phyloP scores from a whole-genome alignment of 1,140 invertebrate species.

The roundworm (Caenorhabditis elegans) region DNA sequence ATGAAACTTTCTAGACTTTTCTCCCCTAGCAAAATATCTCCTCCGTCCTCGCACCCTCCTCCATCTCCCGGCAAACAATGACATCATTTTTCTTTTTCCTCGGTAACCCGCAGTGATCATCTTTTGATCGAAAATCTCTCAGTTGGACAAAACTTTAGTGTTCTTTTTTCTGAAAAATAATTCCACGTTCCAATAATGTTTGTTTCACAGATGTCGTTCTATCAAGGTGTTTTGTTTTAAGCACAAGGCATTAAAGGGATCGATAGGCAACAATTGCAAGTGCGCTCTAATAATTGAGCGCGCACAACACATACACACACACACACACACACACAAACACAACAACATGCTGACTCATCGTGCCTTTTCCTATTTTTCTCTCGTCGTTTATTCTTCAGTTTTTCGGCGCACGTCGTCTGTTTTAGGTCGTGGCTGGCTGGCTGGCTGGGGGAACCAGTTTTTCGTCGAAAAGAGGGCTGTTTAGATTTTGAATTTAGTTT shows the following conservation, averaged over 20 bases:
- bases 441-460: background rate
- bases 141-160: no score
- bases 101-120: background rate
- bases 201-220: no score
- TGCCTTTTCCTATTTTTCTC: background rate
- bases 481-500: constrained; percentile 14
- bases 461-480: background rate
- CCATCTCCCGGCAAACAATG: constrained; percentile 12
- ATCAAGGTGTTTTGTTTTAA: no score
- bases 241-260: no score
- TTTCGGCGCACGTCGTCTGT: background rate
- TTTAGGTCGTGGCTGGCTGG: background rate
- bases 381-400: constrained; percentile 25
- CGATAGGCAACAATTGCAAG: background rate
- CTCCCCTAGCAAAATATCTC: constrained; percentile 11
- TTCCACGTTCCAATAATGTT: no score
- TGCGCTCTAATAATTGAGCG: background rate
- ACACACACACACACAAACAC: background rate
- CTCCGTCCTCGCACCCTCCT: background rate
- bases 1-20: constrained; percentile 12
- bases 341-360: background rate
- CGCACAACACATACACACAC: background rate
- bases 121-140: no score
- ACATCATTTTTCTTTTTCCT: background rate
- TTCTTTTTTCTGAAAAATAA: no score